Evolutionary conservation across 2,888 invertebrate species (phyloP).

Genomic region (Agriopis aurantiaria): DNA sequence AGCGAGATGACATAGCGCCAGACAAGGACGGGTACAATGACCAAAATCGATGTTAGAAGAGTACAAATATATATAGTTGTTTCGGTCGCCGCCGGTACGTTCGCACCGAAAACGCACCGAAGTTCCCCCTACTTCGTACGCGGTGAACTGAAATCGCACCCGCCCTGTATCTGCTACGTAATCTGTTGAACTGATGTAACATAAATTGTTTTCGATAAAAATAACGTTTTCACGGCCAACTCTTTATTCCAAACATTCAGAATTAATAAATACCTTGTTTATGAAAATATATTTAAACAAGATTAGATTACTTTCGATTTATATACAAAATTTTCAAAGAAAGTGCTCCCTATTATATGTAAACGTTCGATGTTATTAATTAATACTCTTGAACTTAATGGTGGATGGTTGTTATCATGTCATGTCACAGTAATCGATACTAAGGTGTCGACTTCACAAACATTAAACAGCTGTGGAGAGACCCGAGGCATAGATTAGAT

Average conservation of each 20-base stretch:
- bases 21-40: constrained; percentile 64
- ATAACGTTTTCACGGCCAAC: constrained; percentile 23
- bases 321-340: background rate
- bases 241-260: background rate
- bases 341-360: background rate
- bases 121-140: constrained; percentile 51
- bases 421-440: constrained; percentile 75
- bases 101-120: constrained; percentile 74
- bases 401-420: constrained; percentile 54
- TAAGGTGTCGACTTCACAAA: constrained; percentile 73
- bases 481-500: constrained; percentile 21
- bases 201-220: constrained; percentile 43
- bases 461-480: constrained; percentile 81
- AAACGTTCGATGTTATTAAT: background rate
- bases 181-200: constrained; percentile 49
- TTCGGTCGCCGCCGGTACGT: constrained; percentile 68
- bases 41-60: constrained; percentile 78
- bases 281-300: background rate
- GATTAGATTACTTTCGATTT: background rate
- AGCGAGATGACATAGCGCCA: constrained; percentile 64
- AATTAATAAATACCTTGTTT: background rate
- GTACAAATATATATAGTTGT: constrained; percentile 47
- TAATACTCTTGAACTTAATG: constrained; percentile 2
- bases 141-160: constrained; percentile 61
- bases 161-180: constrained; percentile 18